Evolutionary conservation across 2,113 vertebrate species (phyloP).

Genomic region (Rousettus leschenaultii): DNA sequence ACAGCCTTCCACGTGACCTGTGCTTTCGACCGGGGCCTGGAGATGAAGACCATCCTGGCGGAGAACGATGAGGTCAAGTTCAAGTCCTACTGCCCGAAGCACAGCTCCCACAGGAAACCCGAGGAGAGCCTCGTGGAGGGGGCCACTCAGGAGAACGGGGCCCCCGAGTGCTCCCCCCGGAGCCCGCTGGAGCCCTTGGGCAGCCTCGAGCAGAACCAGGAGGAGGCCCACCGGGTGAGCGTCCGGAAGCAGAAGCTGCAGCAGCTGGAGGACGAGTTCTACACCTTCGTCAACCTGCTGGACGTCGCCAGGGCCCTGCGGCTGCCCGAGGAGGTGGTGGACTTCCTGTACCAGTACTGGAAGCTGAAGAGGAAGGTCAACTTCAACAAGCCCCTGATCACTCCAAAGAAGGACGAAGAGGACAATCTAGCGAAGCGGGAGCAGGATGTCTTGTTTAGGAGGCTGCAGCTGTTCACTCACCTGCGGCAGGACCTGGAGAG

Average conservation of each 20-base stretch:
- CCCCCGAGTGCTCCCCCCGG: slow-evolving; percentile 65
- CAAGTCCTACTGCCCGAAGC: slow-evolving; percentile 96
- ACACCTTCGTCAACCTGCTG: slow-evolving; percentile 87
- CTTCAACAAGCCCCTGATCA: slow-evolving; percentile 96
- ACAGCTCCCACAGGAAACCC: slow-evolving; percentile 83
- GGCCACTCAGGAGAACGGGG: slow-evolving; percentile 70
- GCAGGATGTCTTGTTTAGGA: slow-evolving; percentile 94
- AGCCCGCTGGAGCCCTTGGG: slow-evolving; percentile 72
- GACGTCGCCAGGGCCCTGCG: slow-evolving; percentile 88
- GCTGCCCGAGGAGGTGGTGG: slow-evolving; percentile 87
- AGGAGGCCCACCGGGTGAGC: slow-evolving; percentile 89
- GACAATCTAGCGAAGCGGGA: slow-evolving; percentile 95
- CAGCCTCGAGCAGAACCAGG: slow-evolving; percentile 82
- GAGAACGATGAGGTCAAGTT: slow-evolving; percentile 98
- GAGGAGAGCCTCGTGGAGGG: slow-evolving; percentile 75
- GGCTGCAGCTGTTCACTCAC: slow-evolving; percentile 97
- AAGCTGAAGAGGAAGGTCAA: slow-evolving; percentile 96
- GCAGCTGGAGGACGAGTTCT: slow-evolving; percentile 96
- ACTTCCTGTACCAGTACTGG: slow-evolving; percentile 98
- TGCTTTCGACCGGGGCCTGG: slow-evolving; percentile 90
- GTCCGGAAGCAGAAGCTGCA: slow-evolving; percentile 94
- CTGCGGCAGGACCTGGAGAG: slow-evolving; percentile 97
- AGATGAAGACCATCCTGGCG: slow-evolving; percentile 96
- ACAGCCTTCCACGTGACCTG: slow-evolving; percentile 98
- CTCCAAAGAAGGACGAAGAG: slow-evolving; percentile 96